Evolutionary conservation across 2,888 invertebrate genomes (phyloP).

Genomic region (Pseudanteris insignis): DNA sequence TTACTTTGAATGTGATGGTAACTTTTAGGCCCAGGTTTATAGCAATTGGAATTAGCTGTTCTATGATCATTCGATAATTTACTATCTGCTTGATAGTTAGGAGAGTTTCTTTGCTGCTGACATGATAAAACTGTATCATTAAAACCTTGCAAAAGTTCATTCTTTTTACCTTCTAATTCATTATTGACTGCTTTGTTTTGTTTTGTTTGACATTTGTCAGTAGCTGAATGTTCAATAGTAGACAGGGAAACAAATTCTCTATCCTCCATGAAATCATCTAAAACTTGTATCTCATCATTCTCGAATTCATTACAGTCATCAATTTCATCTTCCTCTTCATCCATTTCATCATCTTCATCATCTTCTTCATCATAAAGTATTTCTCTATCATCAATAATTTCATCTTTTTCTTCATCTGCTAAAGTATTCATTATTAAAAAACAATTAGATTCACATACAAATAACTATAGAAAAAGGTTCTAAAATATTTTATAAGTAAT

Average conservation of each 20-base stretch:
- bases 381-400: conserved; percentile 17
- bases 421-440: too few relatives aligned
- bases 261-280: conserved; percentile 56
- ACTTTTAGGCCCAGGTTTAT: conserved; percentile 36
- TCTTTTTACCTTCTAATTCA: conserved; percentile 50
- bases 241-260: background rate
- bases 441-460: too few relatives aligned
- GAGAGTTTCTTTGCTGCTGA: conserved; percentile 8
- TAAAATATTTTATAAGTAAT: background rate
- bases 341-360: conserved; percentile 25
- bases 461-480: too few relatives aligned
- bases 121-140: conserved; percentile 34
- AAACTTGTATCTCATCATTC: conserved; percentile 47
- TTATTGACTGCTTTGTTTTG: background rate
- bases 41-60: conserved; percentile 18
- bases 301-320: conserved; percentile 20
- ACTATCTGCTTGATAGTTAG: conserved; percentile 1
- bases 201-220: too few relatives aligned
- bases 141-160: conserved; percentile 61
- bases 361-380: conserved; percentile 33
- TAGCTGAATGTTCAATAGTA: conserved; percentile 17
- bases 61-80: conserved; percentile 14
- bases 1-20: conserved; percentile 58
- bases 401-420: too few relatives aligned
- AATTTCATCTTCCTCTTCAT: conserved; percentile 43